Conservation (phyloP, 2,797 vertebrate genomes). For the Crax fasciolata region DNA sequence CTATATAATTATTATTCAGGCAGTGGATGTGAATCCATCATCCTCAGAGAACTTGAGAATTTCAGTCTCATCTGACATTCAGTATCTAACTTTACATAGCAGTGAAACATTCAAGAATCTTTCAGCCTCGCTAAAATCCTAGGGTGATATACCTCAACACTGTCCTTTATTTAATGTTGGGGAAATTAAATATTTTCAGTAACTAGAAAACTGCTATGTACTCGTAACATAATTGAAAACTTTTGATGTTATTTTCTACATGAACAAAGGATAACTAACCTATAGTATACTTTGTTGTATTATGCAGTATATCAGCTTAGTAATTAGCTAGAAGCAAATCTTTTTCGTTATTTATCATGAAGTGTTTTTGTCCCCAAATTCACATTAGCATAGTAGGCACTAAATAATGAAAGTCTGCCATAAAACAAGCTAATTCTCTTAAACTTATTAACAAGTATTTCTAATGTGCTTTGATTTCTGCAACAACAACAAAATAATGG, state of each 20-base stretch:
- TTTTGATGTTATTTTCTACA: neutral
- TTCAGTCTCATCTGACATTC: neutral
- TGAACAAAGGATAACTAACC: slow-evolving; percentile 7
- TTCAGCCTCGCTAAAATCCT: neutral
- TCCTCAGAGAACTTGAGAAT: slow-evolving; percentile 6
- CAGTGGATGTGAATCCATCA: neutral
- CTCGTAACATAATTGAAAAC: neutral
- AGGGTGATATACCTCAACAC: neutral
- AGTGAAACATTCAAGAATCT: slow-evolving; percentile 15
- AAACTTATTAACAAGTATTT: neutral
- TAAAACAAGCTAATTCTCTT: neutral
- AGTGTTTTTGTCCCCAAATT: neutral
- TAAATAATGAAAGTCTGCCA: slow-evolving; percentile 8
- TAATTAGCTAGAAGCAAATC: slow-evolving; percentile 27
- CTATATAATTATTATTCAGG: slow-evolving; percentile 14
- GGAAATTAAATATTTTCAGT: neutral
- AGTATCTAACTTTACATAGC: neutral
- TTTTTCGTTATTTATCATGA: slow-evolving; percentile 20
- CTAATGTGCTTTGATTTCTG: neutral
- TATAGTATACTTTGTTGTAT: slow-evolving; percentile 9
- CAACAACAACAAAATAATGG: neutral
- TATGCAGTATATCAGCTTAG: neutral
- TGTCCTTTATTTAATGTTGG: neutral
- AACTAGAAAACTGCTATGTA: neutral
- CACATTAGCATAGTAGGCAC: neutral